Evolutionary conservation across 2,888 invertebrate genomes (phyloP).

Genomic region (Smittia sp.): DNA sequence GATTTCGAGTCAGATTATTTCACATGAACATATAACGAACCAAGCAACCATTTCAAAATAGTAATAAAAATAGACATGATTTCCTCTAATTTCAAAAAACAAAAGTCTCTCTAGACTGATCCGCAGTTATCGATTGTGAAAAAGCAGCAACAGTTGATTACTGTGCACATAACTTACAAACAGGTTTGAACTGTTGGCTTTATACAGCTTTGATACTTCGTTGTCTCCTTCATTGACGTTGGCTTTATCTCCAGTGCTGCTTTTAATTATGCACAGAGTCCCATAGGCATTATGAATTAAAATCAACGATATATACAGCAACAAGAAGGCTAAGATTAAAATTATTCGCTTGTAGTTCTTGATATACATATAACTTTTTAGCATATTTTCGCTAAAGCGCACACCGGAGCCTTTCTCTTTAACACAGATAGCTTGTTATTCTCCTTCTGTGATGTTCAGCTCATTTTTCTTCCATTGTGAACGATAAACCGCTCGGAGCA

Average conservation of each 20-base stretch:
- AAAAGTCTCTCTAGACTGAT: background rate
- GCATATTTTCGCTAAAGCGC: slow-evolving; percentile 26
- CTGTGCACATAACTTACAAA: slow-evolving; percentile 37
- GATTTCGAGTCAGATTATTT: slow-evolving; percentile 28
- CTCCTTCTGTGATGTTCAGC: background rate
- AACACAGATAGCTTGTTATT: background rate
- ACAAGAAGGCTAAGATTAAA: slow-evolving; percentile 14
- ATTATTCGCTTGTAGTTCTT: slow-evolving; percentile 25
- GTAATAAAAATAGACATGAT: slow-evolving; percentile 8
- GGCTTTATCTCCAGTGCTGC: slow-evolving; percentile 27
- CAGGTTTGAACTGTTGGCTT: slow-evolving; percentile 41
- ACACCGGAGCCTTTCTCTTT: slow-evolving; percentile 10
- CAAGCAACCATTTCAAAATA: slow-evolving; percentile 22
- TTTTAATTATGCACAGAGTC: slow-evolving; percentile 38
- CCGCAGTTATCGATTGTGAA: too few relatives aligned
- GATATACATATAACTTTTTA: slow-evolving; percentile 25
- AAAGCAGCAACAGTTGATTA: background rate
- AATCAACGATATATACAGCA: slow-evolving; percentile 34
- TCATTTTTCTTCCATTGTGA: slow-evolving; percentile 37
- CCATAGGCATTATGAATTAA: slow-evolving; percentile 39
- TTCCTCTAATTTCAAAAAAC: background rate
- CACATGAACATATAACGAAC: slow-evolving; percentile 21
- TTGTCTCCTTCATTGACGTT: slow-evolving; percentile 24
- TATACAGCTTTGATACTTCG: slow-evolving; percentile 20
- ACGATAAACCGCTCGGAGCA: slow-evolving; percentile 33